Conservation (phyloP, 2,797 vertebrate species). For the Coendou prehensilis region DNA sequence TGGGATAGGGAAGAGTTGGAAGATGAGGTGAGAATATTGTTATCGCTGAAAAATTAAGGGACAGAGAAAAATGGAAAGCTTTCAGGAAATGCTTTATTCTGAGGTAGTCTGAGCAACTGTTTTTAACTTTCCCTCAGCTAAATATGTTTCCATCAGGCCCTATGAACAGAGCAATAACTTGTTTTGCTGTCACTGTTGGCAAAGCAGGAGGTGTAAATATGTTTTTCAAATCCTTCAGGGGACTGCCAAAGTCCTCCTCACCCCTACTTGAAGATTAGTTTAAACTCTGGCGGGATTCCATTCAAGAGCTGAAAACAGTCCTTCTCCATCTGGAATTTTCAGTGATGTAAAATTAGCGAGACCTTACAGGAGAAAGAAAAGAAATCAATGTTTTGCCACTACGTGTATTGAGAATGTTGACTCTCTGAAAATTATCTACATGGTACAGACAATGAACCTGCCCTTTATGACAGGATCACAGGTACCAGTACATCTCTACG, state of each 20-base stretch:
- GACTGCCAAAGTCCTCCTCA: slow-evolving; percentile 16
- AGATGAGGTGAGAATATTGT: neutral
- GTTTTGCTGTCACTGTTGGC: slow-evolving; percentile 72
- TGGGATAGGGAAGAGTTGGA: neutral
- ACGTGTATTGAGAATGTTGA: neutral
- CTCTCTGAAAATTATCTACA: neutral
- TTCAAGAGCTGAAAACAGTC: slow-evolving; percentile 29
- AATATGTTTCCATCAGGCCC: slow-evolving; percentile 60
- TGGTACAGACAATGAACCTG: neutral
- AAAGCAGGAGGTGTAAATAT: slow-evolving; percentile 73
- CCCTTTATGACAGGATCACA: neutral
- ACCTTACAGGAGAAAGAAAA: neutral
- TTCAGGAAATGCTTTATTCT: slow-evolving; percentile 62
- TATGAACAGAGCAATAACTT: slow-evolving; percentile 68
- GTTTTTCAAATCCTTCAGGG: slow-evolving; percentile 68
- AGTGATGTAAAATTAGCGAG: slow-evolving; percentile 8
- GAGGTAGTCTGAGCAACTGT: slow-evolving; percentile 68
- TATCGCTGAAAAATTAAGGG: slow-evolving; percentile 20
- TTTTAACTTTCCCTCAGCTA: slow-evolving; percentile 69
- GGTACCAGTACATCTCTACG: too few relatives aligned
- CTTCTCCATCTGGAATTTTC: slow-evolving; percentile 69
- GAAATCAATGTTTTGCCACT: slow-evolving; percentile 6
- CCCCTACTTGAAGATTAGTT: slow-evolving; percentile 54
- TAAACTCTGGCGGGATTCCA: slow-evolving; percentile 58
- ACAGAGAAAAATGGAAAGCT: neutral